A percentile compares a stretch with the other conserved stretches of the same genome.
Conservation (phyloP, 2,113 vertebrate species). For the Oceanodroma tethys region DNA sequence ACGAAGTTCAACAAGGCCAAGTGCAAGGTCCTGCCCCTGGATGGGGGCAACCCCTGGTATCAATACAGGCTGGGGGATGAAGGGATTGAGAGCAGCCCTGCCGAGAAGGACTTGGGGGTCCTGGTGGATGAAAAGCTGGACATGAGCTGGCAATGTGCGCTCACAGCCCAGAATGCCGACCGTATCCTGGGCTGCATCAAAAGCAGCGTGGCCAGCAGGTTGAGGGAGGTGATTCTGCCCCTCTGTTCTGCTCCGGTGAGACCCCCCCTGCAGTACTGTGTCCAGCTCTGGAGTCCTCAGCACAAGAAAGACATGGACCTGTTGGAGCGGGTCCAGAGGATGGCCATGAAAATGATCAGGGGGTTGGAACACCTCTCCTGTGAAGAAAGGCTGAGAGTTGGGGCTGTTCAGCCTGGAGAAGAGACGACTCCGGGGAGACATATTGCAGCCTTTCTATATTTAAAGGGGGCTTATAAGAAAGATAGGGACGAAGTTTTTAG, state of each 20-base stretch:
- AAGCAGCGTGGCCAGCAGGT: not conserved
- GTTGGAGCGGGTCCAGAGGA: fast-evolving
- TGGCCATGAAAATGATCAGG: not conserved
- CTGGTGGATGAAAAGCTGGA: not conserved
- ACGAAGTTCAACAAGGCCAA: not conserved
- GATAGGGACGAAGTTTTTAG: not conserved
- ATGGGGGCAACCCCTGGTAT: not conserved
- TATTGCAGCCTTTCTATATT: not conserved
- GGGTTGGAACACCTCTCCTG: fast-evolving
- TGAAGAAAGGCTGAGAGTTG: not conserved
- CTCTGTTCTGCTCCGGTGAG: fast-evolving
- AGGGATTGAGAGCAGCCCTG: not conserved
- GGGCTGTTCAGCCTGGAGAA: not conserved
- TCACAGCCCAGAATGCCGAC: too few species aligned
- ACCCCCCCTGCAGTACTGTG: fast-evolving
- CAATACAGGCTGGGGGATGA: too few species aligned
- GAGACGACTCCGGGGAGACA: not conserved
- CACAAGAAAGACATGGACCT: fast-evolving
- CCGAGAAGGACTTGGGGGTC: not conserved
- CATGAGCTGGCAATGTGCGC: fast-evolving
- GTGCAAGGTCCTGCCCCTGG: not conserved
- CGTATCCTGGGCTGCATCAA: not conserved
- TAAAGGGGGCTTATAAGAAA: not conserved
- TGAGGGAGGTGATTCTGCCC: not conserved
- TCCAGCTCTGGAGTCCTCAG: not conserved